A percentile compares a stretch with the other conserved stretches of the same genome.
Conservation (phyloP, 2,888 invertebrate species). For the Oligia strigilis region DNA sequence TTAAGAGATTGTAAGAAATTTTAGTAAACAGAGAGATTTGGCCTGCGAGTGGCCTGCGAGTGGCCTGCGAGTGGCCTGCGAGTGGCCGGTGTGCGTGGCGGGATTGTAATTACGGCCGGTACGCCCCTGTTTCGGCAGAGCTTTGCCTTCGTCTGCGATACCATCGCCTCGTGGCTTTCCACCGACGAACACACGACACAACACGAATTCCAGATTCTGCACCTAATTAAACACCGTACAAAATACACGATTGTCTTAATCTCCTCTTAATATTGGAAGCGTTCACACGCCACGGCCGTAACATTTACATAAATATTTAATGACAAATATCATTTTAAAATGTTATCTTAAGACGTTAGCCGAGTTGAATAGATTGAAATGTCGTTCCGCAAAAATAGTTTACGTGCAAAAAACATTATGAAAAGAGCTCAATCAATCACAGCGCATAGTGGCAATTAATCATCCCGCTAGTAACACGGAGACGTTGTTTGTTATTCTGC, state of each 20-base stretch:
- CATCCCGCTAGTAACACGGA: conserved; percentile 78
- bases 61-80: conserved; percentile 70
- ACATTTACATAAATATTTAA: conserved; percentile 77
- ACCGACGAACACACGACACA: conserved; percentile 73
- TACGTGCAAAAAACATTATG: conserved; percentile 68
- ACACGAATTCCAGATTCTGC: conserved; percentile 79
- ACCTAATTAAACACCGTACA: conserved; percentile 83
- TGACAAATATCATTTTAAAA: conserved; percentile 87
- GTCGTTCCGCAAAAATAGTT: conserved; percentile 69
- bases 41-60: no score
- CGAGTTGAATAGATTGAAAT: conserved; percentile 76
- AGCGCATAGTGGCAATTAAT: conserved; percentile 83
- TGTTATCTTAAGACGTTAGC: conserved; percentile 75
- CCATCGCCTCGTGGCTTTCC: conserved; percentile 78
- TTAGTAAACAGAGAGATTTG: conserved; percentile 84
- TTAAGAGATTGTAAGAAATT: conserved; percentile 83
- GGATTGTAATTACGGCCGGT: conserved; percentile 83
- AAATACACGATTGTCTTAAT: conserved; percentile 72
- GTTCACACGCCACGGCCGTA: conserved; percentile 79
- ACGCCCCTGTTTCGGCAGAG: conserved; percentile 82
- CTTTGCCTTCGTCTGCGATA: conserved; percentile 80
- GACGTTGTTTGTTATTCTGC: conserved; percentile 74
- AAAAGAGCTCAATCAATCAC: conserved; percentile 86
- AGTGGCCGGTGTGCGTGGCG: conserved; percentile 76
- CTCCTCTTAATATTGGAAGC: conserved; percentile 64